A percentile compares a stretch with the other conserved stretches of the same genome.
Evolutionary conservation across 2,888 invertebrate species (phyloP).

Genomic region (Cotesia congregata): DNA sequence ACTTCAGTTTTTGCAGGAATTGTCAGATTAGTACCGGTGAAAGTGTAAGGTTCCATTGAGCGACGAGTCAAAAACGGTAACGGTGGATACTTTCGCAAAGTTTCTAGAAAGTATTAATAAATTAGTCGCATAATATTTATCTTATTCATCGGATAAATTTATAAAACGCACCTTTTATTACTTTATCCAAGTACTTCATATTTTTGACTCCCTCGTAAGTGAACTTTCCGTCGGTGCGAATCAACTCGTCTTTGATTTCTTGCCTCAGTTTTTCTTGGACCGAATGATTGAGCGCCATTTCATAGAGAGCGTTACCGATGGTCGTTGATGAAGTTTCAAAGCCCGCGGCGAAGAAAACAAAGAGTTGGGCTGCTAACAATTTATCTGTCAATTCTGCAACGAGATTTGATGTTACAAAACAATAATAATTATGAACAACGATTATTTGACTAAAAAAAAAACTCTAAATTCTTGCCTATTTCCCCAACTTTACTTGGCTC

Average conservation of each 20-base stretch:
- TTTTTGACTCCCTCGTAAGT: constrained; percentile 66
- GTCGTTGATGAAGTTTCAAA: constrained; percentile 71
- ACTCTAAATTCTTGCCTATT: constrained; percentile 49
- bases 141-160: constrained; percentile 16
- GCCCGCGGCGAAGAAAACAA: constrained; percentile 71
- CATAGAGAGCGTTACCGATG: constrained; percentile 67
- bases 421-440: background rate
- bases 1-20: constrained; percentile 48
- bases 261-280: constrained; percentile 66
- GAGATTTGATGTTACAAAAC: background rate
- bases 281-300: constrained; percentile 66
- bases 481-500: constrained; percentile 49
- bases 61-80: constrained; percentile 44
- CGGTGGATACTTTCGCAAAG: constrained; percentile 56
- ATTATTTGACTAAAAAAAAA: constrained; percentile 25
- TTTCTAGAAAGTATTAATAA: constrained; percentile 53
- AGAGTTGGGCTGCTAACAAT: constrained; percentile 65
- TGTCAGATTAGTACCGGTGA: constrained; percentile 49
- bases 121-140: background rate
- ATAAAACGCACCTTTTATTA: constrained; percentile 58
- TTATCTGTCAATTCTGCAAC: constrained; percentile 6
- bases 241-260: constrained; percentile 63
- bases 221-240: constrained; percentile 60
- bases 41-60: constrained; percentile 52
- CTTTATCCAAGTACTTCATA: constrained; percentile 68